Percentiles rank a stretch among this genome's conserved stretches.
phyloP scores from a whole-genome alignment of 2,113 vertebrate genomes.

The Cyprinodon tularosa region DNA sequence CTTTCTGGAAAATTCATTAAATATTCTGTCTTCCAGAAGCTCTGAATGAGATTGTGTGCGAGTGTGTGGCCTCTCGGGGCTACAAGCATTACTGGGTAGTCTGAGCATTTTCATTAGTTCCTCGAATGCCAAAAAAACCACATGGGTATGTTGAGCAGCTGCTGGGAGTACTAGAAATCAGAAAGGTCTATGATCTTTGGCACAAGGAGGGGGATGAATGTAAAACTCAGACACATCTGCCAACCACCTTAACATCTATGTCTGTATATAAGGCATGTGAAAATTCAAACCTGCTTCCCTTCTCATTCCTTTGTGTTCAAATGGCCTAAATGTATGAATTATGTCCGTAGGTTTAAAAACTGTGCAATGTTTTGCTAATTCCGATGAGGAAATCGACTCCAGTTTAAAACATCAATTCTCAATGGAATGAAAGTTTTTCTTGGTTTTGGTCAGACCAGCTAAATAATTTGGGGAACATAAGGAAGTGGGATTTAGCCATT shows the following conservation, averaged over 20 bases:
- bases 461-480: not conserved
- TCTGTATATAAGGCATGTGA: conserved; percentile 1
- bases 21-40: not conserved
- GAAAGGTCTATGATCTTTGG: conserved; percentile 12
- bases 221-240: conserved; percentile 55
- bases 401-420: not conserved
- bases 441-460: not conserved
- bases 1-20: conserved; percentile 3
- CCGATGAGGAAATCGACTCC: not conserved
- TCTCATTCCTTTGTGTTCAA: not conserved
- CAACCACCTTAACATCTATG: conserved; percentile 44
- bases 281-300: conserved; percentile 1
- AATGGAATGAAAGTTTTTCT: not conserved
- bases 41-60: conserved; percentile 1
- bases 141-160: conserved; percentile 66
- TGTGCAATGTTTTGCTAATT: not conserved
- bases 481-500: not conserved
- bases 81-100: conserved; percentile 64
- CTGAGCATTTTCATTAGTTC: conserved; percentile 74
- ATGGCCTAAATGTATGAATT: too few relatives aligned
- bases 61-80: conserved; percentile 50
- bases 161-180: conserved; percentile 47
- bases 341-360: not conserved
- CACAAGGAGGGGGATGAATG: conserved; percentile 19
- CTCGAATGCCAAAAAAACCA: conserved; percentile 60